Conservation (phyloP, 2,113 vertebrate genomes). For the Trogon melanurus region DNA sequence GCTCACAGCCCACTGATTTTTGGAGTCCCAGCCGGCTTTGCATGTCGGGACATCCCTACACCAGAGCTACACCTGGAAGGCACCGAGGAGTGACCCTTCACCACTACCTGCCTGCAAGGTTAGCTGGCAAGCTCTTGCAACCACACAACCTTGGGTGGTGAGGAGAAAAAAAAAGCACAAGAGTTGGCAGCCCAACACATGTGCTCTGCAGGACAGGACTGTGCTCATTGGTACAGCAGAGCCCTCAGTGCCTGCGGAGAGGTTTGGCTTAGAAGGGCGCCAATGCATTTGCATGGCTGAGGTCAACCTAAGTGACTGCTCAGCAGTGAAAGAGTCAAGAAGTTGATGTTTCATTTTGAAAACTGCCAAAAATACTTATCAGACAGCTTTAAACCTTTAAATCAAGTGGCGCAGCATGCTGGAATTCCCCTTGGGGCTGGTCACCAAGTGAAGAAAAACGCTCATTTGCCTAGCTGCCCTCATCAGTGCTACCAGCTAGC, state of each 20-base stretch:
- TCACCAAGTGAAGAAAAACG: background rate
- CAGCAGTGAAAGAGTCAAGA: background rate
- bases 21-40: background rate
- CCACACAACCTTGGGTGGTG: accelerated
- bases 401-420: background rate
- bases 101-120: background rate
- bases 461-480: conserved; percentile 39
- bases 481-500: background rate
- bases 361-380: conserved; percentile 8
- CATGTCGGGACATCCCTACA: background rate
- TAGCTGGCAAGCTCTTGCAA: background rate
- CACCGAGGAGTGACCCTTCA: background rate
- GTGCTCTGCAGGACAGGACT: background rate
- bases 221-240: background rate
- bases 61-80: background rate
- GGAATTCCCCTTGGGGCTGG: conserved; percentile 35
- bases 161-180: background rate
- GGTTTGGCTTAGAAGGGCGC: background rate
- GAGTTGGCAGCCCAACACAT: accelerated
- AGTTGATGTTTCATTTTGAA: background rate
- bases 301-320: background rate
- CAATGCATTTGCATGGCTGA: background rate
- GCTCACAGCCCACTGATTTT: background rate
- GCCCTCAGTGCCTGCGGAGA: accelerated
- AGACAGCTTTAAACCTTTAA: background rate